Evolutionary conservation across 2,888 invertebrate genomes (phyloP).

Genomic region (Campoplex capitator): DNA sequence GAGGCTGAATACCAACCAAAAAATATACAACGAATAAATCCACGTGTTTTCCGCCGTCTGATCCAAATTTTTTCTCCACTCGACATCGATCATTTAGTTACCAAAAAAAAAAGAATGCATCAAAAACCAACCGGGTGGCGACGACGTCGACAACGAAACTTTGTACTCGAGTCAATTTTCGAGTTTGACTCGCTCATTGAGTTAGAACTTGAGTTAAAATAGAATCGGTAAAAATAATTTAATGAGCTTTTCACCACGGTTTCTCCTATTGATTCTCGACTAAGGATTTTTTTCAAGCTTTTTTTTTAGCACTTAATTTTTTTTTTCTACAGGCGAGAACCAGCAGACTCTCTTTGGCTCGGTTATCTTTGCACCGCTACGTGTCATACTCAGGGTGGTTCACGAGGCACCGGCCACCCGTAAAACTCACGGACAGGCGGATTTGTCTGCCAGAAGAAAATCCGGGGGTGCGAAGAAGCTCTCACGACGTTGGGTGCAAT

Average conservation of each 20-base stretch:
- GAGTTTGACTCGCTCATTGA: background rate
- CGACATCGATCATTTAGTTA: background rate
- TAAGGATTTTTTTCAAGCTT: background rate
- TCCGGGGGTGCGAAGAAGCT: slow-evolving; percentile 65
- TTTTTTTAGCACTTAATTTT: background rate
- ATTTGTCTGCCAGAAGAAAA: slow-evolving; percentile 76
- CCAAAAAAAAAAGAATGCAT: background rate
- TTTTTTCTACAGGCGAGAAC: background rate
- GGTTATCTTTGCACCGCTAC: slow-evolving; percentile 25
- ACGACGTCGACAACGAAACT: background rate
- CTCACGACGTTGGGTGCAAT: slow-evolving; percentile 56
- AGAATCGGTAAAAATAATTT: background rate
- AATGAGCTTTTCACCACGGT: background rate
- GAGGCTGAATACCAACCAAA: background rate
- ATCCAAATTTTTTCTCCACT: background rate
- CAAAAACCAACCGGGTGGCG: background rate
- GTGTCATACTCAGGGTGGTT: slow-evolving; percentile 22
- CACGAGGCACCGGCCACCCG: slow-evolving; percentile 46
- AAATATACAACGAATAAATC: slow-evolving; percentile 11
- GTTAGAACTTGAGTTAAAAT: background rate
- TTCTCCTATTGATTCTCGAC: too few relatives aligned
- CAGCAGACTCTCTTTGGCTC: background rate
- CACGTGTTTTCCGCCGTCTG: background rate
- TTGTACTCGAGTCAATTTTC: background rate
- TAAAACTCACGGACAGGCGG: slow-evolving; percentile 75